Evolutionary conservation across 2,113 vertebrate species (phyloP).

Genomic region (Sakesphorus luctuosus): DNA sequence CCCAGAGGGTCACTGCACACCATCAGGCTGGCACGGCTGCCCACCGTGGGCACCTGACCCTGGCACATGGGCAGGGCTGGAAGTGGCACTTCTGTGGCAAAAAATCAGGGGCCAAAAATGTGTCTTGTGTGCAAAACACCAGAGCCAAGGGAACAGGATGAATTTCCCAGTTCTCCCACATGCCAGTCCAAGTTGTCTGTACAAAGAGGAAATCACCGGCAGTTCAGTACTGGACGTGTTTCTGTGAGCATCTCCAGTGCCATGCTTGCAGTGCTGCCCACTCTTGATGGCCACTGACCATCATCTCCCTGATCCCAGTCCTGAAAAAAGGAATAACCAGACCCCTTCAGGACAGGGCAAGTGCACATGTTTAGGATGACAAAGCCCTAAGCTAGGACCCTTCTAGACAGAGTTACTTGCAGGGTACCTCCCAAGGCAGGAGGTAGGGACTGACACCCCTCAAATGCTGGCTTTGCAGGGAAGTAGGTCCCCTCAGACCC

Average conservation of each 20-base stretch:
- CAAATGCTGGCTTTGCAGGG: neutral
- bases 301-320: neutral
- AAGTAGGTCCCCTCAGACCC: neutral
- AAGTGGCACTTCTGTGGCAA: neutral
- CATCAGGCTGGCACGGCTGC: accelerated
- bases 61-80: neutral
- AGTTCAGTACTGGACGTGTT: neutral
- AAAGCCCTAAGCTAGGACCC: neutral
- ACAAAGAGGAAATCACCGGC: neutral
- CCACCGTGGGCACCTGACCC: accelerated
- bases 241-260: accelerated
- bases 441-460: neutral
- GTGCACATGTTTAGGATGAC: accelerated
- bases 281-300: too few relatives aligned
- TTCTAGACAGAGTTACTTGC: neutral
- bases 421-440: neutral
- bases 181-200: neutral
- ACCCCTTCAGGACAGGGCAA: neutral
- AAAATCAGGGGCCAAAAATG: neutral
- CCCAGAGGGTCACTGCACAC: neutral
- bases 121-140: neutral
- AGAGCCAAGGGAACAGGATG: neutral
- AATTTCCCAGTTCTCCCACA: neutral
- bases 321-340: neutral
- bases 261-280: neutral